Conservation (phyloP, 2,797 vertebrate species). For the Labroides dimidiatus region DNA sequence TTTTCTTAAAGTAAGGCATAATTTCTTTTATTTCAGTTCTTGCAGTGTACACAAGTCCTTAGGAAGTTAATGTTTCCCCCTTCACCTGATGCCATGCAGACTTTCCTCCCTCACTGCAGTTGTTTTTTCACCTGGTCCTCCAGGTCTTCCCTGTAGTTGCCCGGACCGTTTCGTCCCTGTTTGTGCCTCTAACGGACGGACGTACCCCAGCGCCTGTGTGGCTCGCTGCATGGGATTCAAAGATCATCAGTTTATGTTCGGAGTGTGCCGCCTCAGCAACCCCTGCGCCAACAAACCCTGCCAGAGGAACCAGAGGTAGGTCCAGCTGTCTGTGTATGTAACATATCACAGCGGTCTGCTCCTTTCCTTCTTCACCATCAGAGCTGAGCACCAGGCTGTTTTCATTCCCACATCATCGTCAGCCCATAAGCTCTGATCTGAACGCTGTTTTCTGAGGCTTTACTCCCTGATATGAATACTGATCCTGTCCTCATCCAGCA, state of each 20-base stretch:
- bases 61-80: too few relatives aligned
- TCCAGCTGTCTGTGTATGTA: not conserved
- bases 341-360: too few relatives aligned
- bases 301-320: constrained; percentile 90
- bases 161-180: constrained; percentile 95
- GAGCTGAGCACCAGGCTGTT: not conserved
- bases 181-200: constrained; percentile 93
- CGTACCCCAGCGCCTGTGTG: constrained; percentile 94
- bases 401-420: constrained; percentile 11
- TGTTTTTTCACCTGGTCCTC: not conserved
- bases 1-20: too few relatives aligned
- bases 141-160: constrained; percentile 95
- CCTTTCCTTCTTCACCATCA: not conserved
- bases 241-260: constrained; percentile 93
- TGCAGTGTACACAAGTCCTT: too few relatives aligned
- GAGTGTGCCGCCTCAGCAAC: constrained; percentile 89
- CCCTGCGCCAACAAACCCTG: constrained; percentile 91
- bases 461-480: not conserved
- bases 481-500: not conserved
- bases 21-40: too few relatives aligned
- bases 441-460: not conserved
- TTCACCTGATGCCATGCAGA: too few relatives aligned
- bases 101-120: not conserved
- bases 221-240: constrained; percentile 95
- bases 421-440: not conserved